A percentile compares a stretch with the other conserved stretches of the same genome.
These are phyloP conservation scores for Drosophila obscura DNA, from an alignment of 1,140 invertebrate genomes.

Conservation along the genomic window DNA sequence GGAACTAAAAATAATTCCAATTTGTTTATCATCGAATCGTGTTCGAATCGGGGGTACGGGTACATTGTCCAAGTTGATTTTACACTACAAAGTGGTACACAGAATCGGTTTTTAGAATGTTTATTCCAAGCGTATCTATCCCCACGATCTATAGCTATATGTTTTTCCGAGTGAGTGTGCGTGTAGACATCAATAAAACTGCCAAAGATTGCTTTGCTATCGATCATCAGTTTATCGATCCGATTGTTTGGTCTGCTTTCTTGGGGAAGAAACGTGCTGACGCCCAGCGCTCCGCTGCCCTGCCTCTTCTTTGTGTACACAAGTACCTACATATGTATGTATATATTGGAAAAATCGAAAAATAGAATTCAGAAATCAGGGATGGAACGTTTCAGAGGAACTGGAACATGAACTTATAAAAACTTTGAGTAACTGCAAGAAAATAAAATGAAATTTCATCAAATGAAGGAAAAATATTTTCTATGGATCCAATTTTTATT, in stretches of 20 bases:
- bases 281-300: not conserved
- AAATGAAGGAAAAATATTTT: not conserved
- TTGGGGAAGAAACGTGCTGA: conserved; percentile 13
- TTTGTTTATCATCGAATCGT: conserved; percentile 67
- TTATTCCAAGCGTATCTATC: conserved; percentile 45
- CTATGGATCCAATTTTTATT: not conserved
- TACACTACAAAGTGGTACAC: conserved; percentile 53
- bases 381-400: conserved; percentile 7
- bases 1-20: conserved; percentile 61
- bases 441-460: too few species aligned
- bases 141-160: conserved; percentile 12
- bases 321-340: too few species aligned
- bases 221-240: conserved; percentile 57
- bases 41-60: not conserved
- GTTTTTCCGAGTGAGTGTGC: conserved; percentile 22
- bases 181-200: conserved; percentile 51
- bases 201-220: conserved; percentile 56
- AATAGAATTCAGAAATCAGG: conserved; percentile 29
- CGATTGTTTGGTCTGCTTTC: conserved; percentile 22
- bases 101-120: conserved; percentile 35
- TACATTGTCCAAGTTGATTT: conserved; percentile 64
- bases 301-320: conserved; percentile 21
- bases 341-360: conserved; percentile 5
- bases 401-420: not conserved
- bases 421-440: not conserved